Base-by-base conservation (phyloP, 2,113 vertebrate species). In the Hirundichthys speculiger region DNA sequence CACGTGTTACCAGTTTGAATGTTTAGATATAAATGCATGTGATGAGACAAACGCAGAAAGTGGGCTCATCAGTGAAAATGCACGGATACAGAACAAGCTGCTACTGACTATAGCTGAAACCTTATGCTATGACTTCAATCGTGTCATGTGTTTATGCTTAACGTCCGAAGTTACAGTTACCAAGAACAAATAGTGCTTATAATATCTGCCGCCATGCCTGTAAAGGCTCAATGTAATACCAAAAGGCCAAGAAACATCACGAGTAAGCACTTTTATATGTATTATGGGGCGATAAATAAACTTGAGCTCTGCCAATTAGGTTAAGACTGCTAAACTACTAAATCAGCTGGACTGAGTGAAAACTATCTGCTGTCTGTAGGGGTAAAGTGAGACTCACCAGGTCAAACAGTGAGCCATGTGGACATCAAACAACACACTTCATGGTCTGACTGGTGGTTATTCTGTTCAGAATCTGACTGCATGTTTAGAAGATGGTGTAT, bases 1-100 rank as follows among this genome's bases (percentile, higher is more conserved):
- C 30, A 43, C 48, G 38, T 58, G 54, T 19, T 58, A 20, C 42
- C 19, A 20, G 16, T 38, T 27, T 38, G 47, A 65, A 50, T 45
- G 25, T 50, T 45, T 61, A 56, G 12, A 3, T 40, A 16, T 13
- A 18, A 19, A 10, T 25, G 6, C 50, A 53, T 53, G 40, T 41
- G 46, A 64, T 11, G 19, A 62, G 4, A 20, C 22, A 55, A 18
- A 45, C 15, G 19, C 13, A 30, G 40, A 3, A 6, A 13, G 22
- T 10, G 43, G 22, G 19, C 30, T 71, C 43, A 64, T 52, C 55
- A 19, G 27, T 4, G 39, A 22, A 25, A 43, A 6, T 25, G 27
- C 20, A 11, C 38, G 41, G 22, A 38, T 40, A 22, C 9, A 0
- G 64, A 64, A 40, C 30, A 43, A 45, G 22, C 45, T 34, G 11